These are phyloP conservation scores for Apolygus lucorum DNA, from an alignment of 1,140 invertebrate species.

Conservation along the genomic window DNA sequence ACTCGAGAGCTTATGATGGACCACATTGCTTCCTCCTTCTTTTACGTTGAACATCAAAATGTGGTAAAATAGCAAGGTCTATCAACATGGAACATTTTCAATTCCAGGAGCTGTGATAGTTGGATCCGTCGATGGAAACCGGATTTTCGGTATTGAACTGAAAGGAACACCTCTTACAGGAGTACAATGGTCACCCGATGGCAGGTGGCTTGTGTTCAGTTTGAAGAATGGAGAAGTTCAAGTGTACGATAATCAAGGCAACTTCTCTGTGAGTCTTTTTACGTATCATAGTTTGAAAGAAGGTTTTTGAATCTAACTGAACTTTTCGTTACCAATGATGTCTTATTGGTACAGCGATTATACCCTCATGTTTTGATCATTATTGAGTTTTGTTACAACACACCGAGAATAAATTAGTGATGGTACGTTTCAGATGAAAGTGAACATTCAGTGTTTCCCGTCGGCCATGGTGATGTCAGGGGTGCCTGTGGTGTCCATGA, in stretches of 20 bases:
- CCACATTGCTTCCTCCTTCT: too few species aligned
- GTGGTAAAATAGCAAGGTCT: too few species aligned
- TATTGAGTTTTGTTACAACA: too few species aligned
- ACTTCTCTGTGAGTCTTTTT: slow-evolving; percentile 34
- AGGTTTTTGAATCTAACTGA: too few species aligned
- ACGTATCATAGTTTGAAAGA: too few species aligned
- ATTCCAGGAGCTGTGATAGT: slow-evolving; percentile 70
- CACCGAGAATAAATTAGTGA: too few species aligned
- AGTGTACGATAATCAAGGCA: slow-evolving; percentile 86
- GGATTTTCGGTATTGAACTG: slow-evolving; percentile 96
- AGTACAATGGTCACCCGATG: slow-evolving; percentile 94
- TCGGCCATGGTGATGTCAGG: slow-evolving; percentile 35
- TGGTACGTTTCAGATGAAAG: slow-evolving; percentile 53
- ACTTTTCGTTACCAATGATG: neutral
- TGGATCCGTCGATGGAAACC: slow-evolving; percentile 92
- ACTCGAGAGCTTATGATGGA: too few species aligned
- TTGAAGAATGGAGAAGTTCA: slow-evolving; percentile 84
- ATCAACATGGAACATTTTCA: neutral
- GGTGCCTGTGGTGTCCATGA: slow-evolving; percentile 57
- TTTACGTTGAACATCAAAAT: too few species aligned
- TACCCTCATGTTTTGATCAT: neutral
- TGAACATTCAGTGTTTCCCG: slow-evolving; percentile 52
- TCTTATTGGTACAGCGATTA: neutral
- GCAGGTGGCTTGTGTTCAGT: slow-evolving; percentile 82
- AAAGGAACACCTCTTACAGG: slow-evolving; percentile 65